Evolutionary conservation across 2,797 vertebrate species (phyloP), one percentile per base, ranked within the genome.

Genomic region (Rhynchotus rufescens): DNA sequence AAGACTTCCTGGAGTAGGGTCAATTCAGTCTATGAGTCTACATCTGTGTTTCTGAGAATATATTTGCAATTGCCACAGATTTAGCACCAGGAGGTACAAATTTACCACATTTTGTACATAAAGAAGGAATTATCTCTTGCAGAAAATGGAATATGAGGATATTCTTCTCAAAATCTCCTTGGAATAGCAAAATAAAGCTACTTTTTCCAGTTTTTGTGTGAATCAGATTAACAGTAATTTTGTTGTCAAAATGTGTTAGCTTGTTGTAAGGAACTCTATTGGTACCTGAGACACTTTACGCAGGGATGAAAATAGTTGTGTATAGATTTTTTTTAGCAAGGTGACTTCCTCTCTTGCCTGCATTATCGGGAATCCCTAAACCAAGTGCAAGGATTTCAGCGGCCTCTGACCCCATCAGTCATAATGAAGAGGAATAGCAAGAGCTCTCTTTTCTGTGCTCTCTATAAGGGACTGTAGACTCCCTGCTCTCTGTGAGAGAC

Each of bases 21-120:
- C 49, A 86, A 21, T 8, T n/a, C 15, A 5, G 42, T 76, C 13
- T 69, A 32, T 66, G 20, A 88, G 30, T 86, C 57, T 42, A 57
- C 13, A 9, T 49, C 36, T 1, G 2, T 9, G 26, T 74, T 92
- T 95, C 68, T 72, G 62, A 65, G 20, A 84, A 57, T 36, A 15
- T 40, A 51, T 80, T 92, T 82, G 45, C 54, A 74, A 77, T 82
- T 88, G 20, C 15, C n/a, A 71, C 45, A 80, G 64, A 68, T 75
- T 71, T 34, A 36, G 4, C 59, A 62, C 28, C 21, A 54, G 11
- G 19, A 86, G 36, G 54, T 82, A 68, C 3, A 68, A 74, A 54
- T 77, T 71, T 25, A 47, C 6, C 13, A 14, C 3, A 68, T 54
- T 59, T 91, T 80, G 10, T 88, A 49, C 26, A 54, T 51, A 30